A percentile compares a stretch with the other conserved stretches of the same genome.
Conservation (phyloP, 2,113 vertebrate species). For the Gavialis gangeticus region DNA sequence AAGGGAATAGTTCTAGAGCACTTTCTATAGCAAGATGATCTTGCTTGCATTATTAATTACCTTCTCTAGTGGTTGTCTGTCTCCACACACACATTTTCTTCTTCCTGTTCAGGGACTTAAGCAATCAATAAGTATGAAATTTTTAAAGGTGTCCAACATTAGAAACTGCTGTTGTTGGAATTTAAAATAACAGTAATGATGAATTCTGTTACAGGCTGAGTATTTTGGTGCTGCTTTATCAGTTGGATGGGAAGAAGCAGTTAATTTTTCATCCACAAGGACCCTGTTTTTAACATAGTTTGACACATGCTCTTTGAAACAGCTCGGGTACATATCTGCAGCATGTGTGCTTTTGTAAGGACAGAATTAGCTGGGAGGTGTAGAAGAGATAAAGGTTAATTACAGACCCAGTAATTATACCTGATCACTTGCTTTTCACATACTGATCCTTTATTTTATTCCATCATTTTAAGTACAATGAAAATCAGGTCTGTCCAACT, state of each 20-base stretch:
- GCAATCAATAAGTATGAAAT: not conserved
- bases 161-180: not conserved
- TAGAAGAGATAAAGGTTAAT: not conserved
- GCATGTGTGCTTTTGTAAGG: not conserved
- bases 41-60: conserved; percentile 63
- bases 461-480: not conserved
- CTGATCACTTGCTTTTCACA: not conserved
- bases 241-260: not conserved
- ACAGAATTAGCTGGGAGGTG: not conserved
- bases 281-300: not conserved
- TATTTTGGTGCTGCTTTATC: not conserved
- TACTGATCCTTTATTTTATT: not conserved
- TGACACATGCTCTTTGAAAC: not conserved
- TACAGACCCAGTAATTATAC: not conserved
- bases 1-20: conserved; percentile 52
- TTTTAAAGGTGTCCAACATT: conserved; percentile 12
- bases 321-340: not conserved
- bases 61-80: conserved; percentile 22
- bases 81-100: not conserved
- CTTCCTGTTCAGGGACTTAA: not conserved
- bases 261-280: not conserved
- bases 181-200: not conserved
- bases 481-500: not conserved
- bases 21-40: conserved; percentile 46
- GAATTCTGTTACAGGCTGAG: not conserved